phyloP scores from a whole-genome alignment of 2,113 vertebrate species.

The Catharus bicknelli region DNA sequence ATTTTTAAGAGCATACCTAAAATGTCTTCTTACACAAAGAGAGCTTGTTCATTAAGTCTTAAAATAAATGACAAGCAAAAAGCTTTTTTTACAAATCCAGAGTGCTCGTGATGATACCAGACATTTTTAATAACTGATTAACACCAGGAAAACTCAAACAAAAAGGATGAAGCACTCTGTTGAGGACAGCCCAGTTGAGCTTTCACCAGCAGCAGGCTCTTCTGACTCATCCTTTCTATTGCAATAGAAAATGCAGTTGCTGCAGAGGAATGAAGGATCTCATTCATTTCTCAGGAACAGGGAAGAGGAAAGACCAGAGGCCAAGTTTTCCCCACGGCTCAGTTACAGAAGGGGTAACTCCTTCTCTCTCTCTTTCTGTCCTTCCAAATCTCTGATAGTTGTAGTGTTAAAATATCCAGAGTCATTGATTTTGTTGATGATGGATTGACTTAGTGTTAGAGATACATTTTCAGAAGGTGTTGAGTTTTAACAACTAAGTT shows the following conservation, averaged over 20 bases:
- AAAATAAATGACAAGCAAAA: conserved; percentile 28
- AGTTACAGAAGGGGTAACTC: background rate
- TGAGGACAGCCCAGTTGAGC: background rate
- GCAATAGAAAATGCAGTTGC: background rate
- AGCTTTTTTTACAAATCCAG: background rate
- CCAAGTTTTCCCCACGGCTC: background rate
- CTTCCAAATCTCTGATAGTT: background rate
- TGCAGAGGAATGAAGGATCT: conserved; percentile 47
- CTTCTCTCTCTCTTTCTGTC: background rate
- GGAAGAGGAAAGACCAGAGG: background rate
- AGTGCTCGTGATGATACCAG: background rate
- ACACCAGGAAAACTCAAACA: background rate
- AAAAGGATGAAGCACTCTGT: background rate
- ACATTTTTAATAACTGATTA: conserved; percentile 3
- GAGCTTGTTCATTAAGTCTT: conserved; percentile 18
- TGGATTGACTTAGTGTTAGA: background rate
- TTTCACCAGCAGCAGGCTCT: conserved; percentile 32
- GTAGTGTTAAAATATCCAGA: background rate
- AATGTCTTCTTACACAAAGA: conserved; percentile 1
- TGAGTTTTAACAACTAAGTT: background rate
- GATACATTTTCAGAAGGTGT: background rate
- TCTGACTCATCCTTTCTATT: conserved; percentile 31
- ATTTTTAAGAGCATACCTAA: conserved; percentile 28
- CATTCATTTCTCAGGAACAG: background rate
- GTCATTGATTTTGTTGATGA: background rate